These are phyloP conservation scores for Drosophila quinaria DNA, from an alignment of 2,888 invertebrate species.

Conservation along the genomic window DNA sequence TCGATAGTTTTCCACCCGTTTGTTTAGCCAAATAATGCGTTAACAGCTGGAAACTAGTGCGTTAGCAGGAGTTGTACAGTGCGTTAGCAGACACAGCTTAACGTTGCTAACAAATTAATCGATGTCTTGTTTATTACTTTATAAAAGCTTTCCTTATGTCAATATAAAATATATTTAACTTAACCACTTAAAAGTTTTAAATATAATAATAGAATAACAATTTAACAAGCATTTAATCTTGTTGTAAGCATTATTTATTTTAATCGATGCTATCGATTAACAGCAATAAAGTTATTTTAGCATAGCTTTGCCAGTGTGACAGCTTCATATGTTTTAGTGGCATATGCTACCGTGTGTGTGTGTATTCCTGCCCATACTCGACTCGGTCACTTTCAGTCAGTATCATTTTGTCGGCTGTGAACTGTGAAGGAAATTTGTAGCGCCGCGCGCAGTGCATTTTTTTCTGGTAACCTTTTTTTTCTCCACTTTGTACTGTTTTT, in stretches of 20 bases:
- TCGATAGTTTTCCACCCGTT: no score
- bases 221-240: background rate
- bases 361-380: constrained; percentile 26
- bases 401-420: constrained; percentile 68
- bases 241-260: background rate
- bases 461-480: constrained; percentile 76
- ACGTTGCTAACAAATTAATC: background rate
- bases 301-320: constrained; percentile 2
- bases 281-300: constrained; percentile 1
- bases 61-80: constrained; percentile 4
- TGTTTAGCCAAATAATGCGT: background rate
- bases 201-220: background rate
- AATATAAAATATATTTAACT: background rate
- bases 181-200: background rate
- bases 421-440: constrained; percentile 66
- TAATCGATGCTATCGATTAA: constrained; percentile 19
- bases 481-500: constrained; percentile 54
- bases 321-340: background rate
- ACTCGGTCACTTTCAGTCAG: constrained; percentile 65
- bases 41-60: constrained; percentile 18
- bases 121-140: background rate
- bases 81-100: constrained; percentile 10
- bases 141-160: background rate
- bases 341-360: background rate
- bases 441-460: constrained; percentile 79